Evolutionary conservation across 2,888 invertebrate genomes (phyloP).

Genomic region (Dynastes hyllus): DNA sequence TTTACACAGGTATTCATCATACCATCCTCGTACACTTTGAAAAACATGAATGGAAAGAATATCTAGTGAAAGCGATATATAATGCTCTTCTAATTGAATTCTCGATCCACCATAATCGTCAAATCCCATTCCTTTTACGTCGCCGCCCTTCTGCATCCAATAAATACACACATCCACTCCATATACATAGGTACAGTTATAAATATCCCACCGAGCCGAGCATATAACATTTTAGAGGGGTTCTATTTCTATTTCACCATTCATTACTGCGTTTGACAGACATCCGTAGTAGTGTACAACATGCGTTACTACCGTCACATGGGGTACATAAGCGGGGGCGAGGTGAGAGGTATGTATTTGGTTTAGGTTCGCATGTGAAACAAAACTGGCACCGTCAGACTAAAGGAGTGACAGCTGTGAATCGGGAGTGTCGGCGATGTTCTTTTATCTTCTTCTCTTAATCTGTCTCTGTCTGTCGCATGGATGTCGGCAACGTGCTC

Average conservation of each 20-base stretch:
- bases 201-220: conserved; percentile 6
- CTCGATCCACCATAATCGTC: conserved; percentile 10
- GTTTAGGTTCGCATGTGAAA: conserved; percentile 53
- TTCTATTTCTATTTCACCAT: conserved; percentile 48
- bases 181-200: conserved; percentile 19
- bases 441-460: conserved; percentile 46
- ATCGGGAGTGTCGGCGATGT: conserved; percentile 50
- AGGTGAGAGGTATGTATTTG: conserved; percentile 7
- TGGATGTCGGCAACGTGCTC: neutral
- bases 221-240: conserved; percentile 44
- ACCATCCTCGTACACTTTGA: too few relatives aligned
- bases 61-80: too few relatives aligned
- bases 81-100: conserved; percentile 7
- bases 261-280: conserved; percentile 49
- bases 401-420: conserved; percentile 55
- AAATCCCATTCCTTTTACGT: neutral
- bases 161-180: conserved; percentile 9
- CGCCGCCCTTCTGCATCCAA: conserved; percentile 3
- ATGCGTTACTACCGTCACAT: conserved; percentile 4
- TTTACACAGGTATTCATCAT: too few relatives aligned
- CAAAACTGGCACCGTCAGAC: conserved; percentile 51
- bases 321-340: conserved; percentile 21
- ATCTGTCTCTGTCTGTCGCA: conserved; percentile 27
- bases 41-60: too few relatives aligned
- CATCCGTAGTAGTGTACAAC: conserved; percentile 42